A percentile compares a stretch with the other conserved stretches of the same genome.
These are phyloP conservation scores for Anoplophora glabripennis DNA, from an alignment of 1,140 invertebrate genomes.

Conservation along the genomic window DNA sequence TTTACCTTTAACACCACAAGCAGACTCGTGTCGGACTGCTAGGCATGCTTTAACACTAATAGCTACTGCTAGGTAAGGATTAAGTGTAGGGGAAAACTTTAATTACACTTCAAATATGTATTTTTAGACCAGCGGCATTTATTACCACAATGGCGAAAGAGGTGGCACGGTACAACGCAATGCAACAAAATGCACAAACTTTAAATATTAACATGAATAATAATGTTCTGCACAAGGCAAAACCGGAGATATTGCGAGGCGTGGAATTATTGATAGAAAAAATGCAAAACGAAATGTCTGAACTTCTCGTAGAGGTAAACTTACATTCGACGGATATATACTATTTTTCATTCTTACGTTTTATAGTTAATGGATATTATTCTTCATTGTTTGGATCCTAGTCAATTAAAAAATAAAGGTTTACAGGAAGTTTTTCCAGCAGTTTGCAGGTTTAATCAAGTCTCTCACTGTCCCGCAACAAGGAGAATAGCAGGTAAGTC, in stretches of 20 bases:
- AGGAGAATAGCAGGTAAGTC: slow-evolving; percentile 77
- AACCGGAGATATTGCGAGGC: slow-evolving; percentile 90
- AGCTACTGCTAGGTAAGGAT: slow-evolving; percentile 75
- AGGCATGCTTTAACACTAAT: slow-evolving; percentile 93
- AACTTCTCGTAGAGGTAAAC: slow-evolving; percentile 84
- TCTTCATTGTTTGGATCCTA: slow-evolving; percentile 93
- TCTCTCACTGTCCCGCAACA: slow-evolving; percentile 87
- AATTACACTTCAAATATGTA: slow-evolving; percentile 5
- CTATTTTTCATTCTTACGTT: background rate
- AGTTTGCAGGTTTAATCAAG: slow-evolving; percentile 86
- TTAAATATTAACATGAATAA: slow-evolving; percentile 78
- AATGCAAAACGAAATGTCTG: slow-evolving; percentile 92
- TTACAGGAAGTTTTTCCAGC: slow-evolving; percentile 93
- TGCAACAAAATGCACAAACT: slow-evolving; percentile 87
- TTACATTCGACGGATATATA: too few relatives aligned
- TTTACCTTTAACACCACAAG: slow-evolving; percentile 87
- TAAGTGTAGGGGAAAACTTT: background rate
- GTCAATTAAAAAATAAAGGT: slow-evolving; percentile 85
- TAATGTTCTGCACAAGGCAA: slow-evolving; percentile 80
- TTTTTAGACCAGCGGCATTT: slow-evolving; percentile 81
- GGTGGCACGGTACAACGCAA: slow-evolving; percentile 90
- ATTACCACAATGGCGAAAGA: slow-evolving; percentile 97
- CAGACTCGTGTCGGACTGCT: slow-evolving; percentile 94
- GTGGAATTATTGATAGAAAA: slow-evolving; percentile 96
- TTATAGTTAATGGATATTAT: slow-evolving; percentile 93